These are phyloP conservation scores for Macaria notata DNA, from an alignment of 2,888 invertebrate species.

Conservation along the genomic window DNA sequence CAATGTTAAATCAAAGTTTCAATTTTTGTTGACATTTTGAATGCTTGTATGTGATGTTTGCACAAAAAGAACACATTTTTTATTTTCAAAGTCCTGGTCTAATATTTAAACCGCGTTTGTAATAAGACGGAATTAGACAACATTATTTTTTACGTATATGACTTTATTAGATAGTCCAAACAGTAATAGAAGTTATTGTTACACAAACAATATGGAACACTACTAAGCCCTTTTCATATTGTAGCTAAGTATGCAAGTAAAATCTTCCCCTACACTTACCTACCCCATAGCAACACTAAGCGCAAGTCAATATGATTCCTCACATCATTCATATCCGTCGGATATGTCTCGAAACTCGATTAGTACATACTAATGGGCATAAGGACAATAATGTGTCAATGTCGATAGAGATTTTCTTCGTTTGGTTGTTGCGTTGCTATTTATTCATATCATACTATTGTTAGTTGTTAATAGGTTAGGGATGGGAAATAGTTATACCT, in stretches of 20 bases:
- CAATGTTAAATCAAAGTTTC: too few relatives aligned
- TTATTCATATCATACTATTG: conserved; percentile 1
- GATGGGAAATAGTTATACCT: background rate
- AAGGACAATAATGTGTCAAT: conserved; percentile 11
- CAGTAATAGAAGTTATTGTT: background rate
- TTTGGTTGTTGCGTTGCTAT: too few relatives aligned
- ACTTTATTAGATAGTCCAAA: too few relatives aligned
- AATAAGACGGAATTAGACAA: too few relatives aligned
- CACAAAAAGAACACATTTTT: too few relatives aligned
- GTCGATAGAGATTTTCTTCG: background rate
- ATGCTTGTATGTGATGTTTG: too few relatives aligned
- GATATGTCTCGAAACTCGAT: conserved; percentile 4
- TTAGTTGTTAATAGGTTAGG: background rate
- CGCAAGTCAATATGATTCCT: conserved; percentile 13
- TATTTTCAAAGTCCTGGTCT: too few relatives aligned
- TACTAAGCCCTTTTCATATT: background rate
- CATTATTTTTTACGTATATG: background rate
- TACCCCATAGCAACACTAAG: conserved; percentile 2
- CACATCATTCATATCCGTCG: conserved; percentile 19
- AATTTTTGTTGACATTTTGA: too few relatives aligned
- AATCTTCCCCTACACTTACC: background rate
- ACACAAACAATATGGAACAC: background rate
- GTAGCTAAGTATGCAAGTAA: background rate
- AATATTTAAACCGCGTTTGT: too few relatives aligned
- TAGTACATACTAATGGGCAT: conserved; percentile 3